Base-by-base conservation (phyloP, 2,797 vertebrate species). In the Parotocinclus haroldoi region DNA sequence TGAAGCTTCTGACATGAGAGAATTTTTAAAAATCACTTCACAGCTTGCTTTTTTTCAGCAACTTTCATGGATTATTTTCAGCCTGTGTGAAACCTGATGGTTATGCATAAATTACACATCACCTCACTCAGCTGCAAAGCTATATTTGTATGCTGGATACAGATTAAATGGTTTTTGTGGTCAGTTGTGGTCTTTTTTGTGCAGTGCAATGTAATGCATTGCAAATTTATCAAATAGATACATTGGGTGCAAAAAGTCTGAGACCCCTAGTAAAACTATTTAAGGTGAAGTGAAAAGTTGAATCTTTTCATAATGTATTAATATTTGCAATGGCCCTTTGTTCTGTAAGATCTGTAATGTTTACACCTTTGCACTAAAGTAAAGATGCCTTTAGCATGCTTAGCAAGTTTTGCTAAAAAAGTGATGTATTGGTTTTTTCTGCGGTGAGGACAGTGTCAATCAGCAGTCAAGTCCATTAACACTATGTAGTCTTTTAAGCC, bases 401-500 rank as follows among this genome's bases (percentile, higher is more conserved):
- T 55, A n/a, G n/a, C n/a, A n/a, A n/a, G 14, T 19, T 61, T 51
- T 63, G 65, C 58, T 55, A 76, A 64, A 27, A n/a, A 42, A 64
- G 49, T 68, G 52, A 71, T 57, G 46, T 69, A 61, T 51, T 14
- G 48, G 44, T 7, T 49, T 53, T 59, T 60, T 1, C 58, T 42
- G 6, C 5, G 14, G 54, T 66, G 27, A 67, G 38, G 18, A 53
- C 42, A 57, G 60, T 59, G 68, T 60, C 60, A 76, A 68, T 76
- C 75, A 74, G 36, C 39, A 66, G 39, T 45, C 52, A 74, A 27
- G 18, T 18, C 66, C 70, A 59, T 72, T 70, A 73, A 70, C 65
- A 69, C 62, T 13, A 60, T 63, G 54, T 51, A 74, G 38, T 54
- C 62, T 74, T 74, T 74, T 52, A 69, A 58, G 64, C 44, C 38